Percentiles rank a stretch among this genome's conserved stretches.
phyloP scores from a whole-genome alignment of 92 coral and sea anemone genomes.

The Porites evermanni region DNA sequence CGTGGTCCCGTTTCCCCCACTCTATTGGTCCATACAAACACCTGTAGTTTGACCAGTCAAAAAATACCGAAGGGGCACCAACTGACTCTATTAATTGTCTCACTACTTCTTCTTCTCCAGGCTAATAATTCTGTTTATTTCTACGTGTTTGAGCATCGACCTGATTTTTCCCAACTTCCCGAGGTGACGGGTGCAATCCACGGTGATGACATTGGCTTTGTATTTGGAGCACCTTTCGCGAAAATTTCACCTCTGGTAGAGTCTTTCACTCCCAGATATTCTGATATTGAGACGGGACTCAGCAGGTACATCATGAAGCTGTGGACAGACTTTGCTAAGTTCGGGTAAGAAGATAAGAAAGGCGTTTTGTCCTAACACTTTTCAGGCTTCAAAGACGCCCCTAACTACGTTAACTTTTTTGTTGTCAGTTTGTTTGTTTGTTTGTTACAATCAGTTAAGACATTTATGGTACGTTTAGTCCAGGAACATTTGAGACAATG shows the following conservation, averaged over 20 bases:
- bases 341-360: constrained; percentile 24
- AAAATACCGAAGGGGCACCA: no score
- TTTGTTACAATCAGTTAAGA: no score
- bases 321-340: constrained; percentile 69
- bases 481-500: no score
- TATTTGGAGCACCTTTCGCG: constrained; percentile 48
- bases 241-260: background rate
- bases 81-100: background rate
- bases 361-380: background rate
- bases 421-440: no score
- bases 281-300: constrained; percentile 55
- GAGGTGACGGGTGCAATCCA: constrained; percentile 33
- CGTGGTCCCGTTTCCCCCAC: no score
- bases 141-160: constrained; percentile 49
- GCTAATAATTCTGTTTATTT: constrained; percentile 9
- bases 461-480: no score
- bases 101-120: background rate
- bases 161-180: constrained; percentile 32
- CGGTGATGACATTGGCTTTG: constrained; percentile 21
- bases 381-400: no score
- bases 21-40: background rate
- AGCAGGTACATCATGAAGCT: constrained; percentile 46
- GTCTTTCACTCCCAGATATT: constrained; percentile 11
- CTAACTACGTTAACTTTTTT: no score
- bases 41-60: background rate